Evolutionary conservation across 2,113 vertebrate species (phyloP).

Genomic region (Actinemys pallida): DNA sequence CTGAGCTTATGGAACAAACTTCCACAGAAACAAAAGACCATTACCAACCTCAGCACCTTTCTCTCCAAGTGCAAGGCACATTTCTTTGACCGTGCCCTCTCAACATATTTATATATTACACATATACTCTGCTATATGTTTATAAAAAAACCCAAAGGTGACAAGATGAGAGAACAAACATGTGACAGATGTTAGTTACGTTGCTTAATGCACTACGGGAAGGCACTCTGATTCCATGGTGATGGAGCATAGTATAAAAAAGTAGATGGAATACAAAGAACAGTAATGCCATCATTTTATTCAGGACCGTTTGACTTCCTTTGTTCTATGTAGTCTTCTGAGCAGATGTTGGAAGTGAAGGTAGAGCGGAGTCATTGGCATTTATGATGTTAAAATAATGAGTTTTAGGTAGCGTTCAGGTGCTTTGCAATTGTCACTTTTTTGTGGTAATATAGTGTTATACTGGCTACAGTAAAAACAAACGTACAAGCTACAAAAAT

Average conservation of each 20-base stretch:
- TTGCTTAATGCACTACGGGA: neutral
- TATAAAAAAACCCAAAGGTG: neutral
- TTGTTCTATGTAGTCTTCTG: neutral
- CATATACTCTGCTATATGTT: neutral
- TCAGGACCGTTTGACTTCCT: neutral
- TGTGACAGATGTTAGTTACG: neutral
- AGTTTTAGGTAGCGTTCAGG: neutral
- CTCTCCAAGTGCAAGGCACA: neutral
- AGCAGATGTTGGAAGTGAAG: slow-evolving; percentile 39
- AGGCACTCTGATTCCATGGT: neutral
- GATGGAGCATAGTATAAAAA: neutral
- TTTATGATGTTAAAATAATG: neutral
- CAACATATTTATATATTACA: neutral
- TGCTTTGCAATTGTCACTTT: neutral
- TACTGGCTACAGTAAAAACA: neutral
- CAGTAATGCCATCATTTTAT: neutral
- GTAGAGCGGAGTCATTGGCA: neutral
- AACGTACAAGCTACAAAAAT: neutral
- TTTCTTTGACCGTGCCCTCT: neutral
- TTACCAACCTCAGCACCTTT: neutral
- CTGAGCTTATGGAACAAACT: neutral
- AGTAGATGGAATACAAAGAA: slow-evolving; percentile 21
- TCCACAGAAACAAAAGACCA: neutral
- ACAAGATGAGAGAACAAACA: neutral
- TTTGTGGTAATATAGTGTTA: neutral